A percentile compares a stretch with the other conserved stretches of the same genome.
These are phyloP conservation scores for Melanotaenia nigrans DNA, from an alignment of 2,797 vertebrate species.

Conservation along the genomic window DNA sequence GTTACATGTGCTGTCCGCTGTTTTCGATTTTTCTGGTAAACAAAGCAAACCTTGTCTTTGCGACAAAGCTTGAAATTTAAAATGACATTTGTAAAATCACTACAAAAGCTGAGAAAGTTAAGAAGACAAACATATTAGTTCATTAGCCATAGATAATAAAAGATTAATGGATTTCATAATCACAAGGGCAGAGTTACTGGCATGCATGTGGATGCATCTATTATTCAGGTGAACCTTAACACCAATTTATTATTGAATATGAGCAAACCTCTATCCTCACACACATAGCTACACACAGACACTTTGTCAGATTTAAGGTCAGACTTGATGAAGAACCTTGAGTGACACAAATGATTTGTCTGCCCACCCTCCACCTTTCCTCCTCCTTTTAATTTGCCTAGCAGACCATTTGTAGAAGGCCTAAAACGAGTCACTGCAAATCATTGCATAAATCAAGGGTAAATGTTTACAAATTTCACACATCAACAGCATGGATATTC, in stretches of 20 bases:
- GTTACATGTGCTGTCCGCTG: background rate
- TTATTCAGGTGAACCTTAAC: conserved; percentile 19
- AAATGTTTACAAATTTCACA: background rate
- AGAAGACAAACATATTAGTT: background rate
- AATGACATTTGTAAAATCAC: background rate
- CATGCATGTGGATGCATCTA: background rate
- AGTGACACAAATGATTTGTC: conserved; percentile 1
- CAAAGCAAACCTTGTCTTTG: background rate
- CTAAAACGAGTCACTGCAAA: background rate
- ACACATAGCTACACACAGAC: background rate
- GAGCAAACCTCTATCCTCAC: conserved; percentile 15
- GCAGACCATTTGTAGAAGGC: background rate
- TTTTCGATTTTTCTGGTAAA: background rate
- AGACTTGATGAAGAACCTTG: conserved; percentile 1
- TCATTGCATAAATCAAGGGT: background rate
- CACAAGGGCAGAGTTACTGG: background rate
- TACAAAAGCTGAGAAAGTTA: conserved; percentile 6
- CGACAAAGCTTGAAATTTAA: background rate
- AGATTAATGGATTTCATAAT: background rate
- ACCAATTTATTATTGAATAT: conserved; percentile 17
- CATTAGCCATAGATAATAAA: background rate
- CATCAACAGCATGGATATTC: background rate
- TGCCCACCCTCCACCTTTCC: background rate
- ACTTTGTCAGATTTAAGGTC: background rate
- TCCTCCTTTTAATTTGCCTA: background rate